Evolutionary conservation across 1,140 invertebrate genomes (phyloP).

Genomic region (Pseudomyrmex pallidus): DNA sequence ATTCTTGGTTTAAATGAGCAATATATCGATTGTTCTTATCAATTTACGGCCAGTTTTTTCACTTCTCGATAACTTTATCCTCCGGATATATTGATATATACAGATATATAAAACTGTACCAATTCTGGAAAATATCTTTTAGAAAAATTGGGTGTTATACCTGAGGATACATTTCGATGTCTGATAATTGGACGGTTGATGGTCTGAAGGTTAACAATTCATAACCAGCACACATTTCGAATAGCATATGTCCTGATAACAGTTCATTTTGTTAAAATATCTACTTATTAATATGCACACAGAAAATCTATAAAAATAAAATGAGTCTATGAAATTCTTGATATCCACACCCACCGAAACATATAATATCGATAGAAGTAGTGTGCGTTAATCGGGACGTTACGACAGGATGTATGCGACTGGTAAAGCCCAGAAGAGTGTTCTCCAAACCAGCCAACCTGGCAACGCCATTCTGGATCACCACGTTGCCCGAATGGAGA

Average conservation of each 20-base stretch:
- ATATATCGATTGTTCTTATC: not conserved
- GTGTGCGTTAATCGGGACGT: conserved; percentile 84
- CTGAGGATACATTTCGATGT: conserved; percentile 91
- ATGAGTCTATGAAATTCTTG: conserved; percentile 5
- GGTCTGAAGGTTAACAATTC: conserved; percentile 91
- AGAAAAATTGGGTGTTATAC: no score
- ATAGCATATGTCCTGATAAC: conserved; percentile 90
- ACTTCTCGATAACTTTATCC: no score
- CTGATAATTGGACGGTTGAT: conserved; percentile 89
- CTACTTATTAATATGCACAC: no score
- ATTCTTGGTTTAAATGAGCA: conserved; percentile 8
- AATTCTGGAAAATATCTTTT: no score
- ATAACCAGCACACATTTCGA: conserved; percentile 95
- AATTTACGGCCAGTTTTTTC: no score
- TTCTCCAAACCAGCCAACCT: conserved; percentile 93
- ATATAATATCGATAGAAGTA: conserved; percentile 89
- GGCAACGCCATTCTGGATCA: conserved; percentile 95
- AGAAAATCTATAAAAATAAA: not conserved
- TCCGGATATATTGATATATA: no score
- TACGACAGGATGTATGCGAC: conserved; percentile 87
- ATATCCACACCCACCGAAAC: conserved; percentile 87
- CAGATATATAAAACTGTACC: no score
- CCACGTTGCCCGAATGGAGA: conserved; percentile 95
- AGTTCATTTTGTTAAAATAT: not conserved
- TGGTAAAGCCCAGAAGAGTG: conserved; percentile 91